phyloP scores from a whole-genome alignment of 2,888 invertebrate genomes.

The Coenonympha arcania region DNA sequence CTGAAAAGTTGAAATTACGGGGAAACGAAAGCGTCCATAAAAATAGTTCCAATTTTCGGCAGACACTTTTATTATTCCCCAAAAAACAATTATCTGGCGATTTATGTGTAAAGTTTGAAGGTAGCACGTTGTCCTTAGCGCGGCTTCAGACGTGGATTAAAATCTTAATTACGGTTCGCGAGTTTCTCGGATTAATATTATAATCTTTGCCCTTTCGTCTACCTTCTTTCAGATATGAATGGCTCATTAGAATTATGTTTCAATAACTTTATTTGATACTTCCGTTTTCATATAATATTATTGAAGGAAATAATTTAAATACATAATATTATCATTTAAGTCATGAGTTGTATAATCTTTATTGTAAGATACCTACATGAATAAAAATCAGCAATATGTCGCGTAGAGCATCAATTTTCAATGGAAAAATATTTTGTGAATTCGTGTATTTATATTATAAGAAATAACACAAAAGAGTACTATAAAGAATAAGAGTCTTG shows the following conservation, averaged over 20 bases:
- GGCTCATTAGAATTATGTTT: conserved; percentile 33
- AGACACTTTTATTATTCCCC: conserved; percentile 28
- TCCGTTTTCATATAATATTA: conserved; percentile 6
- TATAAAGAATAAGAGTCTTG: no score
- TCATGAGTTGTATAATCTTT: no score
- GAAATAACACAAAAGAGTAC: no score
- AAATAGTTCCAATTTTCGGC: not conserved
- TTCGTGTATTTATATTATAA: no score
- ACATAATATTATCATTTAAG: no score
- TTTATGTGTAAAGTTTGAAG: conserved; percentile 60
- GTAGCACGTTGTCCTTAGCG: conserved; percentile 49
- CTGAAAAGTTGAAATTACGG: not conserved
- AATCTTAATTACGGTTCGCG: conserved; percentile 62
- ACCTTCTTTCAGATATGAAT: conserved; percentile 39
- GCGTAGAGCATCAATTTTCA: not conserved
- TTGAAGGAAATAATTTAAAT: not conserved
- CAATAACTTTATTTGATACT: conserved; percentile 21
- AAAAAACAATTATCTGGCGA: conserved; percentile 54
- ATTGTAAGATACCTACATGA: no score
- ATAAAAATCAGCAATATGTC: no score
- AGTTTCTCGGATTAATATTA: conserved; percentile 60
- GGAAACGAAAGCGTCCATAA: not conserved
- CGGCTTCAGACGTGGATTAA: conserved; percentile 52
- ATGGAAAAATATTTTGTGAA: not conserved
- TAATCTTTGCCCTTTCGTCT: conserved; percentile 46